These are phyloP conservation scores for Gambusia affinis DNA, from an alignment of 2,113 vertebrate species.

Conservation along the genomic window DNA sequence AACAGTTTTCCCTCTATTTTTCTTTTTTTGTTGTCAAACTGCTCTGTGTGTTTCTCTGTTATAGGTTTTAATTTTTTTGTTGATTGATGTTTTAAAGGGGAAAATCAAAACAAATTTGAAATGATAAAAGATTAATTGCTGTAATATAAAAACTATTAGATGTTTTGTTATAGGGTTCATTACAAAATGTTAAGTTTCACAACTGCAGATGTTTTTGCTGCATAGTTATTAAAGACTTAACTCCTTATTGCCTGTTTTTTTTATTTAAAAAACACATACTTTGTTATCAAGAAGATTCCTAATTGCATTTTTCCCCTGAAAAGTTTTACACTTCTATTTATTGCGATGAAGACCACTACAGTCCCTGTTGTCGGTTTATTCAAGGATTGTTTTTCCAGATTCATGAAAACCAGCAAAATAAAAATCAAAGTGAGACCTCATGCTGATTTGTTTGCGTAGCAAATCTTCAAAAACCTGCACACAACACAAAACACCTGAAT, in stretches of 20 bases:
- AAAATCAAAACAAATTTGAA: slow-evolving; percentile 44
- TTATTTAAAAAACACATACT: background rate
- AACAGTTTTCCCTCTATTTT: background rate
- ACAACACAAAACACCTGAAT: background rate
- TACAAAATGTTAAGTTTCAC: background rate
- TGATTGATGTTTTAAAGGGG: slow-evolving; percentile 44
- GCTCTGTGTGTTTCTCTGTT: slow-evolving; percentile 5
- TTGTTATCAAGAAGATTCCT: background rate
- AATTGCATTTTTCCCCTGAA: background rate
- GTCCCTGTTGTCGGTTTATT: too few species aligned
- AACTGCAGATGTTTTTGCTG: background rate
- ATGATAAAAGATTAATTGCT: background rate
- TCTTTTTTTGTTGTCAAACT: background rate
- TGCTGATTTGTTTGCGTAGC: too few species aligned
- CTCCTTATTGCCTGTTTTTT: background rate
- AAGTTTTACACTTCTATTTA: background rate
- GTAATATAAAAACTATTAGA: background rate
- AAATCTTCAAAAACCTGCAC: too few species aligned
- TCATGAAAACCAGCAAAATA: background rate
- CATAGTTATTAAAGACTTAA: background rate
- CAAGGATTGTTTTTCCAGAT: background rate
- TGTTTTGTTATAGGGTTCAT: background rate
- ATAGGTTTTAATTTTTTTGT: slow-evolving; percentile 33
- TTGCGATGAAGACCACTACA: too few species aligned
- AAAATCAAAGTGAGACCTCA: background rate